Conservation (phyloP, 2,888 invertebrate genomes). For the Smittia sp. region DNA sequence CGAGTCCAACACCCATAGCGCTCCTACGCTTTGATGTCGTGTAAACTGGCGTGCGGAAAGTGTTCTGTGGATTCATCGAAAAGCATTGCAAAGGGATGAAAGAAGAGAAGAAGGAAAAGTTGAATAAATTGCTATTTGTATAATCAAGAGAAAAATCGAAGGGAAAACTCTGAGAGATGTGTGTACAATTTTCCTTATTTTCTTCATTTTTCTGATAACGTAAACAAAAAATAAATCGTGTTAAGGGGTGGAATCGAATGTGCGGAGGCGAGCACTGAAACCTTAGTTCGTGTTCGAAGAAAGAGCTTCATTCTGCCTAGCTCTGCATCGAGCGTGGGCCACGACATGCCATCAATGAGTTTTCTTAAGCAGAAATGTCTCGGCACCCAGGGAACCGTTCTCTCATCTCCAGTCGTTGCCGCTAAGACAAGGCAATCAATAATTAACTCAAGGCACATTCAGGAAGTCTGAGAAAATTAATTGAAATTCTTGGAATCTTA, state of each 20-base stretch:
- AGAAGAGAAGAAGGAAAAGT: conserved; percentile 22
- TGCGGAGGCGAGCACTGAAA: too few relatives aligned
- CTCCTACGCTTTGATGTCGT: conserved; percentile 82
- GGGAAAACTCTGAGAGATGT: conserved; percentile 20
- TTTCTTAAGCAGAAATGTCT: too few relatives aligned
- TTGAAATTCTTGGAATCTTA: too few relatives aligned
- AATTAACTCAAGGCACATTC: too few relatives aligned
- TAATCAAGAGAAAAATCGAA: conserved; percentile 23
- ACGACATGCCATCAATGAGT: too few relatives aligned
- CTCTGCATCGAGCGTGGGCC: too few relatives aligned
- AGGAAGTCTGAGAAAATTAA: too few relatives aligned
- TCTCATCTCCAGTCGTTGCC: too few relatives aligned
- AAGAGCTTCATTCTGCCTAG: too few relatives aligned
- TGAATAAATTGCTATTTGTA: conserved; percentile 27
- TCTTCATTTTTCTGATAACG: conserved; percentile 26
- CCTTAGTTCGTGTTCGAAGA: too few relatives aligned
- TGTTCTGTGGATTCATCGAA: conserved; percentile 63
- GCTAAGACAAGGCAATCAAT: too few relatives aligned
- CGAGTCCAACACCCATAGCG: conserved; percentile 88
- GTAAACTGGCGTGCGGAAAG: conserved; percentile 83
- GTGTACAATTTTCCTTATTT: conserved; percentile 23
- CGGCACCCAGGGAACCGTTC: too few relatives aligned
- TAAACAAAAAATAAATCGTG: conserved; percentile 40
- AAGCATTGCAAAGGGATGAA: not conserved
- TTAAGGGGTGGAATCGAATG: conserved; percentile 24